Conservation (phyloP, 2,113 vertebrate genomes). For the Embiotoca jacksoni region DNA sequence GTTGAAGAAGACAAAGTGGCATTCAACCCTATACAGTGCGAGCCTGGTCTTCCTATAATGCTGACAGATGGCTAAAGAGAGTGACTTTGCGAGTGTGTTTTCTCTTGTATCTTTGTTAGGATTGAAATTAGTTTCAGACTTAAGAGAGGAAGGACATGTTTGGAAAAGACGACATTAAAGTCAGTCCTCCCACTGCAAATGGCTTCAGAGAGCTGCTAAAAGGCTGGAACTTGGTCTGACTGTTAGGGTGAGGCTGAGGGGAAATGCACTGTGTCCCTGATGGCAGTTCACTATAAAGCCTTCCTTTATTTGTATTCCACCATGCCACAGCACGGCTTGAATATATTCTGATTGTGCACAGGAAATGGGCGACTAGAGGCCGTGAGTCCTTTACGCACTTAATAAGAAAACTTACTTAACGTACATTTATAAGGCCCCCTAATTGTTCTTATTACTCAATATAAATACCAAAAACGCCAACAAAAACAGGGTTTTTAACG, state of each 20-base stretch:
- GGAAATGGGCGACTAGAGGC: slow-evolving; percentile 1
- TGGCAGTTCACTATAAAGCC: background rate
- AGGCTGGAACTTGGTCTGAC: background rate
- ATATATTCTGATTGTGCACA: slow-evolving; percentile 19
- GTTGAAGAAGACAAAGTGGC: slow-evolving; percentile 12
- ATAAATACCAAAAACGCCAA: background rate
- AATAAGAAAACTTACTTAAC: background rate
- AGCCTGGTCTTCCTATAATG: slow-evolving; percentile 19
- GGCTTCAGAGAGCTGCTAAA: background rate
- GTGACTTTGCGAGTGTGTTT: slow-evolving; percentile 5
- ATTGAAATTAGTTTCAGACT: slow-evolving; percentile 19
- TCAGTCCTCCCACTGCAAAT: background rate
- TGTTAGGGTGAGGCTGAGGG: background rate
- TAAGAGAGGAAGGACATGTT: background rate
- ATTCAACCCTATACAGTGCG: slow-evolving; percentile 1
- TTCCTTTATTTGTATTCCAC: slow-evolving; percentile 26
- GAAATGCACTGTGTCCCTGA: background rate
- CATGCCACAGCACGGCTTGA: background rate
- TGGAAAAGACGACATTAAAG: slow-evolving; percentile 7
- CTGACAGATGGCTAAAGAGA: slow-evolving; percentile 21
- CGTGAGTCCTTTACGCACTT: background rate
- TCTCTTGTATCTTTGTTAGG: slow-evolving; percentile 14
- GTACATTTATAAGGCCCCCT: slow-evolving; percentile 2
- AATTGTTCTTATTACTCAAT: background rate
- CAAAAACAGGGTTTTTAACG: too few relatives aligned